Percentiles rank a stretch among this genome's conserved stretches.
phyloP scores from a whole-genome alignment of 2,888 invertebrate species.

The Agrochola litura region DNA sequence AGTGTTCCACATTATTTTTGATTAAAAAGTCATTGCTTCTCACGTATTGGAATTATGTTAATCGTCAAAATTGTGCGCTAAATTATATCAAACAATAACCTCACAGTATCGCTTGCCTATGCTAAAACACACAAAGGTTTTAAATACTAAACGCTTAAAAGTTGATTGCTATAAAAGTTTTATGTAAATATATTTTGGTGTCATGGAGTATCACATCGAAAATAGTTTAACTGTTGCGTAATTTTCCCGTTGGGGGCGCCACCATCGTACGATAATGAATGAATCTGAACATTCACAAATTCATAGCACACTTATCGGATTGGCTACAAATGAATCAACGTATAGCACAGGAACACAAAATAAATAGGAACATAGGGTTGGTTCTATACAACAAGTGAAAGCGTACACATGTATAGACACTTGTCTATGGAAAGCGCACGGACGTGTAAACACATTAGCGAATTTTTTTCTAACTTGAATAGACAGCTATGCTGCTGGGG shows the following conservation, averaged over 20 bases:
- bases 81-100: conserved; percentile 36
- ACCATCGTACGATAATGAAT: conserved; percentile 31
- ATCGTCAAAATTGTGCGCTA: conserved; percentile 49
- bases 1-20: conserved; percentile 58
- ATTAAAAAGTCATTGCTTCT: conserved; percentile 56
- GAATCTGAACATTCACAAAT: conserved; percentile 35
- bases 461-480: neutral
- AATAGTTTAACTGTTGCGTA: conserved; percentile 32
- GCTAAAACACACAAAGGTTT: conserved; percentile 54
- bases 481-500: too few relatives aligned
- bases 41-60: conserved; percentile 54
- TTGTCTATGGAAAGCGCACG: neutral
- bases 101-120: conserved; percentile 60
- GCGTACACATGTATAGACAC: neutral
- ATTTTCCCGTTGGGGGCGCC: conserved; percentile 20
- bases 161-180: conserved; percentile 43
- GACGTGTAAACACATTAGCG: neutral
- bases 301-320: conserved; percentile 37
- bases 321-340: conserved; percentile 17
- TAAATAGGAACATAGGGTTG: conserved; percentile 11
- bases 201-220: conserved; percentile 17
- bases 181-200: conserved; percentile 53
- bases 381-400: neutral
- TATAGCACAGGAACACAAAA: conserved; percentile 7
- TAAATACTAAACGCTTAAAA: conserved; percentile 46